Evolutionary conservation across 2,113 vertebrate genomes (phyloP).

Genomic region (Prunella himalayana): DNA sequence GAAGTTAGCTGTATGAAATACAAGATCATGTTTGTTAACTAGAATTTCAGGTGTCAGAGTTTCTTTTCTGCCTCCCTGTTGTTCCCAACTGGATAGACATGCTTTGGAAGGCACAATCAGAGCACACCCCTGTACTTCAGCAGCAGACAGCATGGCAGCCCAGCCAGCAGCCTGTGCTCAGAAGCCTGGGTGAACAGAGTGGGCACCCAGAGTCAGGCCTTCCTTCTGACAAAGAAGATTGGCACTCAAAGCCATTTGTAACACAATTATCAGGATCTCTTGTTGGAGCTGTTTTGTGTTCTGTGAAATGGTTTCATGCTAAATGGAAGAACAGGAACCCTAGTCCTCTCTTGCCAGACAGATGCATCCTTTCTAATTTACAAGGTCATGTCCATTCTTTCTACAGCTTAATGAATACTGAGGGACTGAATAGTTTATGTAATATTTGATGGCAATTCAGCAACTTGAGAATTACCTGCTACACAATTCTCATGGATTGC

Average conservation of each 20-base stretch:
- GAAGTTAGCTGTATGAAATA: neutral
- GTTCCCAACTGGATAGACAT: neutral
- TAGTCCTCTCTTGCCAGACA: neutral
- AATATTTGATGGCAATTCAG: neutral
- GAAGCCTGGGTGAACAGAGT: neutral
- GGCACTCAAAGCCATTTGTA: neutral
- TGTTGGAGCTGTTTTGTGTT: neutral
- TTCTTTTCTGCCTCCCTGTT: neutral
- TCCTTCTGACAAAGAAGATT: neutral
- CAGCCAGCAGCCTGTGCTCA: neutral
- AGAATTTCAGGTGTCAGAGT: neutral
- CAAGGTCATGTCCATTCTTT: neutral
- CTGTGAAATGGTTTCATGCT: neutral
- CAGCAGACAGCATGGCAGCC: neutral
- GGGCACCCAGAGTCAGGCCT: neutral
- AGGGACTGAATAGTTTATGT: neutral
- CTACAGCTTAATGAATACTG: neutral
- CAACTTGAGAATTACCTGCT: neutral
- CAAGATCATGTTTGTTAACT: fast-evolving
- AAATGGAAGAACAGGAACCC: neutral
- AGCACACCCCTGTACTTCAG: neutral
- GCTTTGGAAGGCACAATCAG: neutral
- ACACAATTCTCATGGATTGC: neutral
- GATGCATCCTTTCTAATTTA: neutral
- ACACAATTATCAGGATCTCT: neutral